Evolutionary conservation across 2,113 vertebrate genomes (phyloP), one percentile per base, ranked within the genome.

Genomic region (Ciconia boyciana): DNA sequence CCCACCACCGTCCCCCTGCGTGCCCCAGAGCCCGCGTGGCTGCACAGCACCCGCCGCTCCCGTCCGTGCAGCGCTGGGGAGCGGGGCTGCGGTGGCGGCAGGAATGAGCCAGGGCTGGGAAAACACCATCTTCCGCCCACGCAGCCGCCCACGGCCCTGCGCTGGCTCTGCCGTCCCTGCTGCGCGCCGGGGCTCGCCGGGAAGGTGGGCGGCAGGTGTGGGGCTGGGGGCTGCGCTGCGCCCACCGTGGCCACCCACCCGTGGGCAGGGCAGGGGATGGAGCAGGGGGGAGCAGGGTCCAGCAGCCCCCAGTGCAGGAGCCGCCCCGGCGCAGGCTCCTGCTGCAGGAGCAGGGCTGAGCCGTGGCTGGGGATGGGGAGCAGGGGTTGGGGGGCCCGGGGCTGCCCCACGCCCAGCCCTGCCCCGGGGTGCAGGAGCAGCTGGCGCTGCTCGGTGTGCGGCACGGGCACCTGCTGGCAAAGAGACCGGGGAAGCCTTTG

Each of bases 71-170:
- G 76, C 6, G 3, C 46, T 8, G 2, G 43, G 44, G 49, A 76
- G 43, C 13, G 1, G 16, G 55, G 92, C 72, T 80, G 92, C 17
- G 58, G 90, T 21, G 69, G 93, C 64, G 3, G 55, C 88, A 93
- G 84, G 60, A 62, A 41, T 0, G 46, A 94, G 78, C 75, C 91
- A 24, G 78, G 55, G 82, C 82, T 87, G 91, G 95, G 96, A 94
- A 94, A 92, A 81, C 96, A 87, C 94, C 94, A 74, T 87, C 84
- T 29, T 14, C 91, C 74, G 2, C 93, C 94, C 90, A 69, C 93
- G 29, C 89, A 64, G 81, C 89, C 75, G 19, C 85, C 82, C 93
- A 39, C 88, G 43, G 72, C 51, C 65, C 83, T 28, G 74, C 13
- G 44, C 39, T 16, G 1, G 64, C 68, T 48, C 86, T 4, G 26